Evolutionary conservation across 1,140 invertebrate genomes (phyloP).

Genomic region (Bombus soroeensis): DNA sequence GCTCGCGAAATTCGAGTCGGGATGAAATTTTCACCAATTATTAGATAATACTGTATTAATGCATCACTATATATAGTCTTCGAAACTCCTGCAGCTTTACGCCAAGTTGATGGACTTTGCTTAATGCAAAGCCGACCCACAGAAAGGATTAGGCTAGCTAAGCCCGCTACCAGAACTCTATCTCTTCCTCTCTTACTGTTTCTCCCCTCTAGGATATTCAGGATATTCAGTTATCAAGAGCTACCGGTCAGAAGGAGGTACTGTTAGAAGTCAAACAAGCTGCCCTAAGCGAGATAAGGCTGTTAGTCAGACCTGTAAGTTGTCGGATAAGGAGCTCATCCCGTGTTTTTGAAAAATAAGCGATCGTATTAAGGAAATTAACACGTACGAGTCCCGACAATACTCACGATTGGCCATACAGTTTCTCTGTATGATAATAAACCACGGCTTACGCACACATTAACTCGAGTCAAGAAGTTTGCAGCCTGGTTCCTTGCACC

Average conservation of each 20-base stretch:
- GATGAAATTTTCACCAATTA: conserved; percentile 19
- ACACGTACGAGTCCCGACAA: background rate
- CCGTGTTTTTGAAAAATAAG: conserved; percentile 55
- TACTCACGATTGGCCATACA: conserved; percentile 5
- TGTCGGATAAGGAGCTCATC: conserved; percentile 60
- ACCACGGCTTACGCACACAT: conserved; percentile 36
- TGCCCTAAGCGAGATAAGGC: conserved; percentile 76
- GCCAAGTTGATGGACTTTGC: conserved; percentile 64
- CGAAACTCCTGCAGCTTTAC: conserved; percentile 33
- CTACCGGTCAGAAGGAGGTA: conserved; percentile 78
- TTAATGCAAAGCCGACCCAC: conserved; percentile 70
- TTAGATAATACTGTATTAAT: conserved; percentile 29
- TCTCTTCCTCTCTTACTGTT: conserved; percentile 21
- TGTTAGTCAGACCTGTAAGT: conserved; percentile 50
- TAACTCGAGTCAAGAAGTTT: conserved; percentile 67
- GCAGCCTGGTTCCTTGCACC: conserved; percentile 45
- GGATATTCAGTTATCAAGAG: conserved; percentile 77
- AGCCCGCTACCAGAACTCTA: conserved; percentile 65
- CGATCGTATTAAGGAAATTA: conserved; percentile 62
- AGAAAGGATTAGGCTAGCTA: conserved; percentile 77
- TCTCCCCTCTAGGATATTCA: conserved; percentile 54
- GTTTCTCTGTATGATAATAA: conserved; percentile 54
- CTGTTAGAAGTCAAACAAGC: conserved; percentile 80
- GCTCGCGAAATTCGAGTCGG: background rate
- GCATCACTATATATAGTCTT: conserved; percentile 24